These are phyloP conservation scores for Bothrops alternatus DNA, from an alignment of 2,797 vertebrate species.

Conservation along the genomic window DNA sequence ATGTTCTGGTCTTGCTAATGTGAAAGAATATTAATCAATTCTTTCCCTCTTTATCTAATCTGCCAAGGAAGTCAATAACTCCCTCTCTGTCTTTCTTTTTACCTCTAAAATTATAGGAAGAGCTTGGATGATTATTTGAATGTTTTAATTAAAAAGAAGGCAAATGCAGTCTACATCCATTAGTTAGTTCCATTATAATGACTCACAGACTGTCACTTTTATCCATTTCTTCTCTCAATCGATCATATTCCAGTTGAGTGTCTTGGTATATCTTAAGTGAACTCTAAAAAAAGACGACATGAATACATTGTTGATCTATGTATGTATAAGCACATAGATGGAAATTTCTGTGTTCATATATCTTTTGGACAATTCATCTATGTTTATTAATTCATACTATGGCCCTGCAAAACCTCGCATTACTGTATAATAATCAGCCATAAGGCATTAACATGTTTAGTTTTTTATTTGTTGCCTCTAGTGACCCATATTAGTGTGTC, in stretches of 20 bases:
- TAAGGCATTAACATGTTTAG: background rate
- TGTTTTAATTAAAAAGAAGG: background rate
- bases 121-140: background rate
- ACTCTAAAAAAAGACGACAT: constrained; percentile 62
- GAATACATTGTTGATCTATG: background rate
- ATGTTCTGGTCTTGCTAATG: background rate
- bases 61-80: background rate
- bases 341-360: fast-evolving
- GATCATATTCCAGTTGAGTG: constrained; percentile 76
- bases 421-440: background rate
- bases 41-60: background rate
- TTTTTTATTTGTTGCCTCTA: background rate
- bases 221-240: constrained; percentile 78
- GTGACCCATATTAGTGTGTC: background rate
- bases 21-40: background rate
- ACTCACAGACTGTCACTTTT: constrained; percentile 80
- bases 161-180: background rate
- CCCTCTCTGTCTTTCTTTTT: fast-evolving
- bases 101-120: background rate
- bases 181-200: background rate
- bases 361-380: background rate
- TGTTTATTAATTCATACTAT: too few species aligned
- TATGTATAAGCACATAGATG: background rate
- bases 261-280: constrained; percentile 78
- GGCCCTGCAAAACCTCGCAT: background rate